Base-by-base conservation (phyloP, 1,140 invertebrate species). In the Hydropsyche tenuis region DNA sequence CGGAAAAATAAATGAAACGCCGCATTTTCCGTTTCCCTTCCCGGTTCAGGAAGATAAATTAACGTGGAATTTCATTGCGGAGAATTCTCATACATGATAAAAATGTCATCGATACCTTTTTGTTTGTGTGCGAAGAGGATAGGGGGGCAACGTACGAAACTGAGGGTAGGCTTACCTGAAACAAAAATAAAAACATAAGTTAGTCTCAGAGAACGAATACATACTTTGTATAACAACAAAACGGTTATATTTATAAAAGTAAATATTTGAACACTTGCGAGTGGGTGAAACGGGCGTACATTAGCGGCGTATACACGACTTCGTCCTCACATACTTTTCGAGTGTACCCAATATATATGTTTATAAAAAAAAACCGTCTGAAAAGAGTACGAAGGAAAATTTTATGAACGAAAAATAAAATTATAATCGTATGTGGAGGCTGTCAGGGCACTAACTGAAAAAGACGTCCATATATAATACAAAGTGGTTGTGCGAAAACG, bases 141-240 rank as follows among this genome's bases (percentile, higher is more conserved):
- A n/a, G 12, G 4, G 14, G 45, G 45, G 14, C 12, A 48, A 48
- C 14, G 16, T 6, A 48, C 11, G 16, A 3, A 48, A 3, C 23
- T 60, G 56, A 60, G 22, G 48, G n/a, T 60, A 25, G 7, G 22
- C 56, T 60, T 23, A 60, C 56, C 56, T 60, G 22, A 60, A 60
- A 60, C 56, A 60, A 60, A 60, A 60, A 60, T 25, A 60, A 60
- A 60, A 60, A 60, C 9, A 60, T 53, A 18, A 7, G 1, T 53
- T 18, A 18, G 1, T 4, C 9, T 37, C 30, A 4, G 30, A 37
- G 9, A 37, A 37, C 30, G 9, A 4, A 4, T 37, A 37, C 9
- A 4, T 37, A n/a, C 9, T 37, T 37, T 37, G 30, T 9, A 37
- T 7, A 18, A 53, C 18, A 53, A 18, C 48, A 16, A n/a, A n/a